A percentile compares a stretch with the other conserved stretches of the same genome.
phyloP scores from a whole-genome alignment of 35 echinoderm and acorn worm genomes.

The Apostichopus parvimensis region DNA sequence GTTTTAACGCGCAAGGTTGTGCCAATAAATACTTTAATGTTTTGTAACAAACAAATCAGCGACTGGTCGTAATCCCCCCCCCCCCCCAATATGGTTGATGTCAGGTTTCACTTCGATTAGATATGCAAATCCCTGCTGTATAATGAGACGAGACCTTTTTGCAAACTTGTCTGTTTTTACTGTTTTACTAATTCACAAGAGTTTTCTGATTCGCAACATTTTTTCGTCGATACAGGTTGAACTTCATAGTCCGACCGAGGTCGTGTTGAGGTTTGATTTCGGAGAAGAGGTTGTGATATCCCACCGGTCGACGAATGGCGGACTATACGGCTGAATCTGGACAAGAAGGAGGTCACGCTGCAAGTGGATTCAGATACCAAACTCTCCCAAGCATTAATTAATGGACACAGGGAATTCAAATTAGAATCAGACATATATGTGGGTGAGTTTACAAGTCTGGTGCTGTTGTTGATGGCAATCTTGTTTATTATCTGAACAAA shows the following conservation, averaged over 20 bases:
- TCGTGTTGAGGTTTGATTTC: conserved; percentile 56
- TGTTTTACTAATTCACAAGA: too few relatives aligned
- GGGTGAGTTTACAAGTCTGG: conserved; percentile 49
- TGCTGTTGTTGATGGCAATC: neutral
- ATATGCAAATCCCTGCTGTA: too few relatives aligned
- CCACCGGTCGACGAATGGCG: conserved; percentile 62
- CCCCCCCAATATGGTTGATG: too few relatives aligned
- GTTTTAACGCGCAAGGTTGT: too few relatives aligned
- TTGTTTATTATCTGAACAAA: too few relatives aligned
- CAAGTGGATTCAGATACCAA: conserved; percentile 56
- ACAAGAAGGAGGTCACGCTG: conserved; percentile 63
- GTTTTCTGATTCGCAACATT: too few relatives aligned
- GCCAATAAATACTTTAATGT: too few relatives aligned
- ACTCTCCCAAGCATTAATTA: neutral
- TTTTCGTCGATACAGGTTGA: conserved; percentile 15
- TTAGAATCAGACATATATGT: conserved; percentile 65
- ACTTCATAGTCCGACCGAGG: conserved; percentile 2
- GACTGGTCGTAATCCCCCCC: too few relatives aligned
- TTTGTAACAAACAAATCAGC: too few relatives aligned
- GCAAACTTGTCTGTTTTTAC: too few relatives aligned
- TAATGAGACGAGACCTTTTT: too few relatives aligned
- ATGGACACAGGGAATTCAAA: conserved; percentile 50
- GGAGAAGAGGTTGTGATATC: conserved; percentile 34
- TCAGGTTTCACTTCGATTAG: too few relatives aligned
- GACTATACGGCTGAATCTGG: conserved; percentile 47